Base-by-base conservation (phyloP, 2,797 vertebrate genomes). In the Molossus alvarezi region DNA sequence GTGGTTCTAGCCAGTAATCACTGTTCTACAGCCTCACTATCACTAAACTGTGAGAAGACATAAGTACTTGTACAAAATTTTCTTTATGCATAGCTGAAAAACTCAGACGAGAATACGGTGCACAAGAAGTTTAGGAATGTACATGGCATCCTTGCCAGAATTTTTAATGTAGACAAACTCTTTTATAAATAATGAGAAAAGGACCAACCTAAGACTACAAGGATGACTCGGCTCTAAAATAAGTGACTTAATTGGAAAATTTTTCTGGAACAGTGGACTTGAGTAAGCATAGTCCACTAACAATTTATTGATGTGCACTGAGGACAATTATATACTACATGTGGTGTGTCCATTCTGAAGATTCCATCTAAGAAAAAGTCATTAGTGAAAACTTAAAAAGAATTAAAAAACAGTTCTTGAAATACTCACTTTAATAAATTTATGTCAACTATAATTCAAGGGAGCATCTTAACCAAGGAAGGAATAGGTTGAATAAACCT, bases 371-470 rank as follows among this genome's bases (percentile, higher is more conserved):
- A 71, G 20, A 48, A 85, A 90, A 64, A 85, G 27, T 37, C 55
- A 67, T 72, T 53, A 77, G 23, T 58, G 33, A 75, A 25, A 92
- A 76, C 6, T 33, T 83, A 83, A 64, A 76, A 17, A 76, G 18
- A 92, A 83, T 23, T 73, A n/a, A 60, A 89, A 97, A 73, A 7
- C 23, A 18, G 8, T n/a, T 95, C 18, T 69, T 77, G 5, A 92
- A 88, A 33, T 79, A 48, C 27, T 86, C 64, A 67, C 6, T 81
- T 58, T 75, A 69, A 73, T 88, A 15, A 86, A 73, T 21, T 69
- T 83, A 60, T 53, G 17, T 45, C 33, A 94, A 58, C 7, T 27
- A 37, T 76, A 93, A 91, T 83, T 96, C 80, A 94, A 73, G 23
- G 13, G 8, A 87, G 3, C 3, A 90, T 81, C 29, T 91, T 88